Evolutionary conservation across 2,888 invertebrate genomes (phyloP).

Genomic region (Griposia aprilina): DNA sequence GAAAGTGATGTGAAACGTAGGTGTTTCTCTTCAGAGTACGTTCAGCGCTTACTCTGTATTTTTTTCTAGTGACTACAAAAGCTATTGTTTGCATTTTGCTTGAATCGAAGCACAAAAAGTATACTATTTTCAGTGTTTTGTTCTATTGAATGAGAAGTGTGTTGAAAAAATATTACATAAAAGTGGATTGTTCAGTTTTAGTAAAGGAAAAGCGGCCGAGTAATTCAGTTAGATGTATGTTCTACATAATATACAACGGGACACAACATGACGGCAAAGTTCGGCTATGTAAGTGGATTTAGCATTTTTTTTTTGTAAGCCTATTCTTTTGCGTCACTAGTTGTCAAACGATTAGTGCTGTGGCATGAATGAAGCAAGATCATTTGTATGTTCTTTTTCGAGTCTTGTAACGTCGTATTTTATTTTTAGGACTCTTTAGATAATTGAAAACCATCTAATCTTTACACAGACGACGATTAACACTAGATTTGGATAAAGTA

Average conservation of each 20-base stretch:
- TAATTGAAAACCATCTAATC: constrained; percentile 50
- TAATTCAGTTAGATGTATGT: constrained; percentile 90
- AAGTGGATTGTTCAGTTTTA: constrained; percentile 88
- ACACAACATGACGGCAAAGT: constrained; percentile 91
- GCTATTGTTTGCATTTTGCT: constrained; percentile 85
- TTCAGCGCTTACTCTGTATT: constrained; percentile 81
- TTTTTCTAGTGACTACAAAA: constrained; percentile 87
- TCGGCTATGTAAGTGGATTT: constrained; percentile 89
- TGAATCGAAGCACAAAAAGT: constrained; percentile 81
- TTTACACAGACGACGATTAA: constrained; percentile 42
- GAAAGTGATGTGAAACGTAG: constrained; percentile 88
- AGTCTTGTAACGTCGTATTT: constrained; percentile 31
- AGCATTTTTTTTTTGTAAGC: constrained; percentile 29
- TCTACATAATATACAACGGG: constrained; percentile 90
- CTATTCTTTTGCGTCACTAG: constrained; percentile 39
- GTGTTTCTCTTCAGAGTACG: constrained; percentile 82
- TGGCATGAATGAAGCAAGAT: constrained; percentile 45
- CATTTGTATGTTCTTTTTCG: constrained; percentile 37
- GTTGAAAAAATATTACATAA: constrained; percentile 88
- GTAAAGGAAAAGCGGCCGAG: constrained; percentile 86
- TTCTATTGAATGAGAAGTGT: constrained; percentile 86
- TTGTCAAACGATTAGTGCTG: constrained; percentile 49
- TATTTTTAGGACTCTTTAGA: constrained; percentile 48
- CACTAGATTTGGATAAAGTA: constrained; percentile 30
- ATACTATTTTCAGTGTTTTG: constrained; percentile 87